Percentiles rank a stretch among this genome's conserved stretches.
Conservation (phyloP, 2,888 invertebrate genomes). For the Neoaliturus tenellus region DNA sequence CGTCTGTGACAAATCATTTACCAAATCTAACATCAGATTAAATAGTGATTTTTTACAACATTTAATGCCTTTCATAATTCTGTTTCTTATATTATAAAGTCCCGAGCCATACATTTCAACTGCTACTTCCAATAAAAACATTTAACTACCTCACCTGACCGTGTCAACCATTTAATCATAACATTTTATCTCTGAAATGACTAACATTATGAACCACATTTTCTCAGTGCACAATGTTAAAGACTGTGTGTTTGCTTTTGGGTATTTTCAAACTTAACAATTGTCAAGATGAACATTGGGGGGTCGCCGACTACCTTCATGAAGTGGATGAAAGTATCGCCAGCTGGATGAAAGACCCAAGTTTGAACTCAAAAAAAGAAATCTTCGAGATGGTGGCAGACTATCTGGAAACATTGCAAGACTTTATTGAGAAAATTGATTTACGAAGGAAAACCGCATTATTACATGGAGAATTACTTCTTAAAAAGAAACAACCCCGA, state of each 20-base stretch:
- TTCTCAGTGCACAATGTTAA: constrained; percentile 20
- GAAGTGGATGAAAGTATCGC: constrained; percentile 41
- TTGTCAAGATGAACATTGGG: constrained; percentile 29
- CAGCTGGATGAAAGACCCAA: constrained; percentile 37
- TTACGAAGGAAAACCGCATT: constrained; percentile 36
- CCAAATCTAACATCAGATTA: too few species aligned
- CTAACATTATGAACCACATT: not conserved
- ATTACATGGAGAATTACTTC: not conserved
- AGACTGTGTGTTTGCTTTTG: not conserved
- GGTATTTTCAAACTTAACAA: not conserved
- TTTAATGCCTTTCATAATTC: too few species aligned
- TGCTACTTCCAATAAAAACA: not conserved
- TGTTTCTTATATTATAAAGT: too few species aligned
- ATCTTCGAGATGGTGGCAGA: constrained; percentile 42
- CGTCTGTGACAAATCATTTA: too few species aligned
- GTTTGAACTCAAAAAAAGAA: constrained; percentile 13
- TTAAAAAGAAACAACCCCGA: not conserved
- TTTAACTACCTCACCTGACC: not conserved
- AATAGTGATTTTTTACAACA: too few species aligned
- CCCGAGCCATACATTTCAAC: too few species aligned
- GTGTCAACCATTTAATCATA: not conserved
- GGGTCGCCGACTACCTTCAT: constrained; percentile 42
- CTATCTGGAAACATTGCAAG: constrained; percentile 46
- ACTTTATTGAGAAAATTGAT: constrained; percentile 47
- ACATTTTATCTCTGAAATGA: constrained; percentile 18